Evolutionary conservation across 2,113 vertebrate genomes (phyloP), one percentile per base, ranked within the genome.

Genomic region (Gymnogyps californianus): DNA sequence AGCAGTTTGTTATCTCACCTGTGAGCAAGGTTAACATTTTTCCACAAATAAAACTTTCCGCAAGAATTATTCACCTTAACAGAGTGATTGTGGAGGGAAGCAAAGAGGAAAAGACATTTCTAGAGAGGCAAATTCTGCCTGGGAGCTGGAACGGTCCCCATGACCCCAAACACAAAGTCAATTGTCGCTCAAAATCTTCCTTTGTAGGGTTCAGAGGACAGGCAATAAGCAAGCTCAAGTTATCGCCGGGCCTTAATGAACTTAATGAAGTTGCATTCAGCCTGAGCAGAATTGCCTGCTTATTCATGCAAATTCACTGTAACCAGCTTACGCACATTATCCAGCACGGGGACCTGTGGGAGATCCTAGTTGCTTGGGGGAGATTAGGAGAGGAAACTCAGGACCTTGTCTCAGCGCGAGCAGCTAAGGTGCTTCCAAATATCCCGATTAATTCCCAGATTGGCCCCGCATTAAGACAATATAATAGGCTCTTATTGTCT

Each of bases 391-490:
- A 67, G 57, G 40, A 66, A 93, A 84, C 70, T 57, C 61, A 3
- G 90, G 51, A 26, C 46, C n/a, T 54, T 28, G 19, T 38, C n/a
- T n/a, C 84, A 42, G 65, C 8, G 0, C 5, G 0, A 79, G 81
- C 65, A 40, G 69, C 62, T 92, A 59, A 90, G 76, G 92, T 90
- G 89, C 90, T 93, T 81, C 90, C 80, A 84, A 89, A 96, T 36
- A 92, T 59, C 95, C 79, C 5, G 1, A 28, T 82, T 96, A 92
- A 95, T 84, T 71, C 89, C 65, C 69, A 62, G 72, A 28, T 52
- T 11, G 80, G 80, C 59, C 88, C 1, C 0, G 26, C 31, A 59
- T 89, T 92, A 86, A 69, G 83, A 4, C 32, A 44, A 36, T 5
- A 47, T 8, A 92, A 81, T 22, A 28, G 61, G 11, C 66, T 26